Base-by-base conservation (phyloP, 2,888 invertebrate genomes). In the Metalampra italica region DNA sequence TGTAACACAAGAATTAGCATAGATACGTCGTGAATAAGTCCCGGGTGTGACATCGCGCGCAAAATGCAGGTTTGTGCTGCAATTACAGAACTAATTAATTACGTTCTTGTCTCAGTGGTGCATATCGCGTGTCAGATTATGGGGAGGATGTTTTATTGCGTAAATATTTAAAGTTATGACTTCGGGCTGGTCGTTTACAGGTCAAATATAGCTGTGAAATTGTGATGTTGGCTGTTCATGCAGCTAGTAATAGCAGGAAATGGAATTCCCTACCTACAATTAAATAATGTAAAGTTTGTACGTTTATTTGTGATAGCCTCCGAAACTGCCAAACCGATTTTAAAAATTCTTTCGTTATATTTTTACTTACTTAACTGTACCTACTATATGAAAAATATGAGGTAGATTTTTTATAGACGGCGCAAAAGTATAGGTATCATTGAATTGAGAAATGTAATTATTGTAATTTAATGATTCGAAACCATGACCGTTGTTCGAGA, bases 1-100 rank as follows among this genome's bases (percentile, higher is more conserved):
- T 38, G 45, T 37, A 29, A 13, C 45, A 42, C 43, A 13, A 14
- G 34, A 44, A 57, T 57, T 57, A 53, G 57, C 57, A 55, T 53
- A 51, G 49, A 49, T 49, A 51, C 49, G 45, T 9, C 39, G 29
- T 40, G 45, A 37, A 46, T 45, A 34, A 37, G 50, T 53, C 57
- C 56, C 57, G 49, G 46, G 57, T 49, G 57, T 50, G 50, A 43
- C 53, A 45, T 56, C 12, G 41, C 36, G 5, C 29, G 29, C 38
- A 14, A 43, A 40, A 30, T 40, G 34, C 48, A 46, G 43, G 45
- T 36, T 47, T 43, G 44, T 38, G 32, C 48, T 45, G 45, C 50
- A 48, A 48, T 52, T 55, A 52, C 42, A 43, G n/a, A 14, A 37
- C 14, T 5, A 47, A 52, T 55, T 52, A 50, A 55, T 50, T 52